A percentile compares a stretch with the other conserved stretches of the same genome.
Evolutionary conservation across 1,140 invertebrate genomes (phyloP).

Genomic region (silkworm (Bombyx mori)): ASM3026992v2 NC_085115.1:15813501-15814000

Average conservation of each 20-base stretch:
- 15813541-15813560: neutral
- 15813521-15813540: too few species aligned
- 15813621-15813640: neutral
- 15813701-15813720: neutral
- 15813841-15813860: too few species aligned
- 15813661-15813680: constrained; percentile 5
- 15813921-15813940: too few species aligned
- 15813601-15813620: constrained; percentile 18
- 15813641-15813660: constrained; percentile 2
- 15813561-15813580: constrained; percentile 10
- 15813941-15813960: too few species aligned
- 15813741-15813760: neutral
- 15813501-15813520: too few species aligned
- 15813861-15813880: too few species aligned
- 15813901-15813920: too few species aligned
- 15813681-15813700: constrained; percentile 1
- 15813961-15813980: too few species aligned
- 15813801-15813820: neutral
- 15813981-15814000: too few species aligned
- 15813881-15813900: too few species aligned
- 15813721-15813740: constrained; percentile 7
- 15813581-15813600: constrained; percentile 13
- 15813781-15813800: neutral
- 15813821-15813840: too few species aligned
- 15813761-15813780: neutral